Evolutionary conservation across 1,140 invertebrate genomes (phyloP).

Genomic region (Drosophila varians): DNA sequence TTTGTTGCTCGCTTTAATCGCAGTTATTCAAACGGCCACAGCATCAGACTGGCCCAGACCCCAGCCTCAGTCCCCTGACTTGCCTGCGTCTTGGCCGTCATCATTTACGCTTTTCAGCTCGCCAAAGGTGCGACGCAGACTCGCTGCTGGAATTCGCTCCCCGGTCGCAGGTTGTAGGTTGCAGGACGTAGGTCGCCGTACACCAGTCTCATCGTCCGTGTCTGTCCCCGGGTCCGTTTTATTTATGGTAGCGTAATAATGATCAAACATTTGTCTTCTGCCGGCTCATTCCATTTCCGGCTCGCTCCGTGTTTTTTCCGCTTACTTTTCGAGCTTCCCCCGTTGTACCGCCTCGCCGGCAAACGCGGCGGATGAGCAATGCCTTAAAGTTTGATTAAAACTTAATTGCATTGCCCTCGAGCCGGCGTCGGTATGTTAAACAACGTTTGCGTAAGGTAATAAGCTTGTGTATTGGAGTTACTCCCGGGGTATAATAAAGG

Average conservation of each 20-base stretch:
- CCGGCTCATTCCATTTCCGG: constrained; percentile 16
- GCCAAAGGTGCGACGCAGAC: constrained; percentile 52
- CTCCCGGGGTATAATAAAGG: constrained; percentile 9
- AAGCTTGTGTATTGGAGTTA: constrained; percentile 51
- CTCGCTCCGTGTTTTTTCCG: constrained; percentile 19
- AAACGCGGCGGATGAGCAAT: constrained; percentile 57
- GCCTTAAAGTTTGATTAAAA: constrained; percentile 71
- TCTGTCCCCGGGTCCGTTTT: constrained; percentile 62
- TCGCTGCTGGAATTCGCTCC: constrained; percentile 28
- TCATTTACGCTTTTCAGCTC: constrained; percentile 33
- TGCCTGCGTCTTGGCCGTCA: constrained; percentile 12
- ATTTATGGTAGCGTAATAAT: constrained; percentile 79
- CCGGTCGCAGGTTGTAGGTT: neutral
- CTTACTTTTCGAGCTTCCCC: constrained; percentile 39
- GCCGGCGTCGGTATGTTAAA: constrained; percentile 14
- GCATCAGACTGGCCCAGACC: neutral
- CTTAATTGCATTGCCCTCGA: constrained; percentile 61
- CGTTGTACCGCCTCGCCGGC: constrained; percentile 12
- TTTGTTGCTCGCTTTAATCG: constrained; percentile 75
- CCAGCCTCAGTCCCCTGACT: too few species aligned
- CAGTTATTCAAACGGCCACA: constrained; percentile 72
- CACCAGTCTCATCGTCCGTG: constrained; percentile 17
- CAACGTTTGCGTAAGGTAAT: constrained; percentile 57
- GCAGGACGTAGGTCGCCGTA: neutral
- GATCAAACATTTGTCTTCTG: constrained; percentile 77